Evolutionary conservation across 2,113 vertebrate genomes (phyloP).

Genomic region (Malurus alboscapulatus): DNA sequence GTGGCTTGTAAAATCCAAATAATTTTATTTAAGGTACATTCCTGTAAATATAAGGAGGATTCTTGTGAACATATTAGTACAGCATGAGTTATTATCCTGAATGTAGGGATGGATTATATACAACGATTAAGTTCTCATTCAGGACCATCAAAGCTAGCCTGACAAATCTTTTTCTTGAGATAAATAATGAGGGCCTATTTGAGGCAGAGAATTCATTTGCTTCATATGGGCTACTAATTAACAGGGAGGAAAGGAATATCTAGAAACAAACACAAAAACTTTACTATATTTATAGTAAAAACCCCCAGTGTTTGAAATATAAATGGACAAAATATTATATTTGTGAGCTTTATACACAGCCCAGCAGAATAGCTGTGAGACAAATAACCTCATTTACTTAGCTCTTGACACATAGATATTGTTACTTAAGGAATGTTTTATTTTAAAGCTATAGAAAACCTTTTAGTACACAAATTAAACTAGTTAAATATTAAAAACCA

Average conservation of each 20-base stretch:
- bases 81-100: not conserved
- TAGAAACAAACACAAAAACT: not conserved
- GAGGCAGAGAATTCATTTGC: not conserved
- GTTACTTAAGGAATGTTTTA: not conserved
- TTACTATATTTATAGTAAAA: not conserved
- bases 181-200: not conserved
- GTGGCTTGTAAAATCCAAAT: not conserved
- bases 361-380: not conserved
- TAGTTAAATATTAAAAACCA: not conserved
- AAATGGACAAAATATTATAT: not conserved
- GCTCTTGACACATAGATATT: not conserved
- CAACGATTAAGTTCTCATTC: not conserved
- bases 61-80: not conserved
- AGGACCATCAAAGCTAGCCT: not conserved
- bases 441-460: not conserved
- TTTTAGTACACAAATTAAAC: not conserved
- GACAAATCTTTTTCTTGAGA: fast-evolving
- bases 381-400: not conserved
- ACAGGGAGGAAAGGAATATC: not conserved
- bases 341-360: not conserved
- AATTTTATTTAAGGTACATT: not conserved
- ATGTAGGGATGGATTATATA: not conserved
- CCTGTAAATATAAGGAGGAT: not conserved
- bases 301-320: not conserved
- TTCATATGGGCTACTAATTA: not conserved